Percentiles rank a stretch among this genome's conserved stretches.
phyloP scores from a whole-genome alignment of 2,888 invertebrate genomes.

The Conomelus anceps region DNA sequence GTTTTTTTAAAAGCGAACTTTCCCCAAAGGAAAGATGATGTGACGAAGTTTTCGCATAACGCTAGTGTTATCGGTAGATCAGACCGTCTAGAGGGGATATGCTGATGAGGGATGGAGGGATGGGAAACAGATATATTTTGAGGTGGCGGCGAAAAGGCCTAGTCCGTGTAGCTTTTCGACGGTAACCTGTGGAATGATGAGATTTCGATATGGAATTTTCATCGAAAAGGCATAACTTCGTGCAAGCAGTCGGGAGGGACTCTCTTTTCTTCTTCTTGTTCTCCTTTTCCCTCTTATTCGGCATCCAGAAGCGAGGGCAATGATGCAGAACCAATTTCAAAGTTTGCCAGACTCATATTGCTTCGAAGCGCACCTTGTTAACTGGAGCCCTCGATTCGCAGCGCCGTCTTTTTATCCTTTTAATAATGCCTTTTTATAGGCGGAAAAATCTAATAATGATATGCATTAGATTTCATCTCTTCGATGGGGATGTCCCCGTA shows the following conservation, averaged over 20 bases:
- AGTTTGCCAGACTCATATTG: conserved; percentile 23
- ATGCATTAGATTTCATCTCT: conserved; percentile 23
- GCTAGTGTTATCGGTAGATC: background rate
- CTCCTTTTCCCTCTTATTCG: background rate
- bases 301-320: conserved; percentile 6
- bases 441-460: conserved; percentile 26
- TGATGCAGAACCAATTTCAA: conserved; percentile 25
- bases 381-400: background rate
- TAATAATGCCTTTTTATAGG: conserved; percentile 16
- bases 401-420: conserved; percentile 10
- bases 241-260: background rate
- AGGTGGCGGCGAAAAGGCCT: background rate
- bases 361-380: conserved; percentile 5
- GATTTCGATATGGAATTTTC: background rate
- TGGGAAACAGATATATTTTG: background rate
- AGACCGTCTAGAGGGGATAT: background rate
- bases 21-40: background rate
- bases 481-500: background rate
- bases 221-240: background rate
- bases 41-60: background rate
- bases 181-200: background rate
- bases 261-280: background rate
- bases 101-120: too few relatives aligned
- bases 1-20: background rate
- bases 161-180: background rate